Conservation (phyloP, 2,113 vertebrate species). For the Muntiacus muntjak region DNA sequence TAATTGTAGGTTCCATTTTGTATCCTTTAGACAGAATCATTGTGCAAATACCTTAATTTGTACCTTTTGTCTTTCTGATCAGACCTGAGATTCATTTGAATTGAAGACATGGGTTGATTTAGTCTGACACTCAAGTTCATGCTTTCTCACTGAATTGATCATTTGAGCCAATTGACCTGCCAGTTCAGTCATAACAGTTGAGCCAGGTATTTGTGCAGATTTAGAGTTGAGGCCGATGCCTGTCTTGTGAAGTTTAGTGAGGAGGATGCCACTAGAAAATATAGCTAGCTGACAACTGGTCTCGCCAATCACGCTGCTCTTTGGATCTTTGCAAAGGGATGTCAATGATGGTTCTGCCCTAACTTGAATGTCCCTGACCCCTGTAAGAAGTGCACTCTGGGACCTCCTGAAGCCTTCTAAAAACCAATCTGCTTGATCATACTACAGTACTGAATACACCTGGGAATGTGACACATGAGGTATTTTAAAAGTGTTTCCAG, state of each 20-base stretch:
- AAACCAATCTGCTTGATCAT: background rate
- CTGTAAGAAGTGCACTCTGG: background rate
- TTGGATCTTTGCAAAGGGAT: background rate
- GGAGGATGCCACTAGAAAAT: background rate
- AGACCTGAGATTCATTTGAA: background rate
- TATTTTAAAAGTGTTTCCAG: conserved; percentile 21
- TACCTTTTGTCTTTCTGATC: background rate
- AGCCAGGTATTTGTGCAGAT: background rate
- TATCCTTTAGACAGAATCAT: background rate
- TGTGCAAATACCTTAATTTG: background rate
- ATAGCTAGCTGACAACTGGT: background rate
- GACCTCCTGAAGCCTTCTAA: background rate
- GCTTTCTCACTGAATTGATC: background rate
- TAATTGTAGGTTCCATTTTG: background rate
- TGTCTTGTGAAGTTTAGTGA: background rate
- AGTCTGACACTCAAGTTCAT: background rate
- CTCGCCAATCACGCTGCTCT: background rate
- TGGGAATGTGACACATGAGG: background rate
- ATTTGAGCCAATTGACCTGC: background rate
- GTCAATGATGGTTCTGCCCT: background rate
- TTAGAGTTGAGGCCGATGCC: background rate
- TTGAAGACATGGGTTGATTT: background rate
- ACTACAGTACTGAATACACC: background rate
- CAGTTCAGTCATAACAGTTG: background rate
- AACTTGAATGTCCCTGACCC: background rate